A percentile compares a stretch with the other conserved stretches of the same genome.
Evolutionary conservation across 1,140 invertebrate genomes (phyloP).

Genomic region (Phymorhynchus buccinoides): DNA sequence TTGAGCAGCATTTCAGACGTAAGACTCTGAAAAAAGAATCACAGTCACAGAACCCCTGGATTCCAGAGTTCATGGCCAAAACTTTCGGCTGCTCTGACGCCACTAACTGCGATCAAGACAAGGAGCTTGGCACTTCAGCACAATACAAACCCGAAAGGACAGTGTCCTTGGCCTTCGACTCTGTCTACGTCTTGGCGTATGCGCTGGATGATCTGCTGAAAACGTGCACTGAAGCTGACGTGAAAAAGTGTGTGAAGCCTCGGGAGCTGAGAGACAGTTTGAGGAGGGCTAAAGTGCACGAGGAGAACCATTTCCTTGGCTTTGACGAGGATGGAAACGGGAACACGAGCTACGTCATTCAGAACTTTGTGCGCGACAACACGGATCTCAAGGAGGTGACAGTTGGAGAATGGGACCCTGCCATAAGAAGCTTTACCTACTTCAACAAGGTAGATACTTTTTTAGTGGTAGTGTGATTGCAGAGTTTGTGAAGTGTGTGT

Average conservation of each 20-base stretch:
- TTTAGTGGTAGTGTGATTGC: too few species aligned
- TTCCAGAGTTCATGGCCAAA: conserved; percentile 44
- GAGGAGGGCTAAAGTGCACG: conserved; percentile 27
- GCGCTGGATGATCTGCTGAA: conserved; percentile 76
- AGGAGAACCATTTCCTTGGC: conserved; percentile 38
- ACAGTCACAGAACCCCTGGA: conserved; percentile 50
- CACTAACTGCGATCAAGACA: not conserved
- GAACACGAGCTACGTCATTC: conserved; percentile 33
- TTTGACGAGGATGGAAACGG: conserved; percentile 55
- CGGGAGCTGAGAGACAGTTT: not conserved
- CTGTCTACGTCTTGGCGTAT: conserved; percentile 86
- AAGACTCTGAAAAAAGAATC: conserved; percentile 36
- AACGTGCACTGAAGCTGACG: not conserved
- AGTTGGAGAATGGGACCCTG: conserved; percentile 40
- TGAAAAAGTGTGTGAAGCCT: not conserved
- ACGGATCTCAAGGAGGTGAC: not conserved
- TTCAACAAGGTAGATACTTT: conserved; percentile 2
- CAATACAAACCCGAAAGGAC: conserved; percentile 83
- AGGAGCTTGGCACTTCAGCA: not conserved
- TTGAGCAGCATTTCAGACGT: conserved; percentile 53
- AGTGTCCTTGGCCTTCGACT: conserved; percentile 88
- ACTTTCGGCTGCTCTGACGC: conserved; percentile 32
- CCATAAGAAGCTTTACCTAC: not conserved
- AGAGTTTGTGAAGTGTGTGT: too few species aligned
- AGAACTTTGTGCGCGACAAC: not conserved